Conservation (phyloP, 2,113 vertebrate genomes). For the Scomber japonicus region DNA sequence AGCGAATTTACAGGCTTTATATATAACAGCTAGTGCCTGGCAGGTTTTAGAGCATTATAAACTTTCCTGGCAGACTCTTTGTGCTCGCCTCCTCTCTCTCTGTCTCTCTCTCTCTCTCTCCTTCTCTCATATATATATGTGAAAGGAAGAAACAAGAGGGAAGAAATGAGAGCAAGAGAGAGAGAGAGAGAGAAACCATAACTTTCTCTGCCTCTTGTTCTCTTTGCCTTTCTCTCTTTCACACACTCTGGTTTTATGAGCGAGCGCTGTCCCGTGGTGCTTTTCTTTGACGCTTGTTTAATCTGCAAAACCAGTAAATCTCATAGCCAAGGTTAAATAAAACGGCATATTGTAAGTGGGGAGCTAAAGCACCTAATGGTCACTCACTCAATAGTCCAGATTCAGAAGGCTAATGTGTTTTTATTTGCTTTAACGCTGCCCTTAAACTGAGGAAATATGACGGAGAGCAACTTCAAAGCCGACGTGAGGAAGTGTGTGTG, state of each 20-base stretch:
- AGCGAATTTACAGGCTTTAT: constrained; percentile 80
- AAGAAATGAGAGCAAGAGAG: not conserved
- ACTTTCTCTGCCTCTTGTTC: constrained; percentile 59
- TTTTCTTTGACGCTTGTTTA: constrained; percentile 75
- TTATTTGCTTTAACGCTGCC: constrained; percentile 40
- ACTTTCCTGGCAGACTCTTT: constrained; percentile 74
- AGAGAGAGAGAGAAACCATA: constrained; percentile 28
- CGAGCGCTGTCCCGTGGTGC: constrained; percentile 66
- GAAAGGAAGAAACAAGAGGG: constrained; percentile 28
- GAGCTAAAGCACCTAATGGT: constrained; percentile 58
- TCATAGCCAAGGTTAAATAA: constrained; percentile 76
- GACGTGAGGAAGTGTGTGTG: not conserved
- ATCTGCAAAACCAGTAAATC: constrained; percentile 76
- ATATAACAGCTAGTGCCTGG: constrained; percentile 74
- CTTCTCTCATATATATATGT: constrained; percentile 3
- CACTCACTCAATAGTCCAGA: constrained; percentile 56
- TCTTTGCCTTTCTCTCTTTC: constrained; percentile 58
- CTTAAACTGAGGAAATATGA: constrained; percentile 52
- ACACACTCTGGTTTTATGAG: constrained; percentile 74
- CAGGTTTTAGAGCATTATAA: constrained; percentile 84
- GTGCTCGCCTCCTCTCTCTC: constrained; percentile 29
- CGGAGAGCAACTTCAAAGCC: constrained; percentile 29
- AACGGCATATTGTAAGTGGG: constrained; percentile 54
- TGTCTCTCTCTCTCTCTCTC: constrained; percentile 14
- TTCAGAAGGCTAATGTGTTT: constrained; percentile 45